A percentile compares a stretch with the other conserved stretches of the same genome.
Evolutionary conservation across 2,888 invertebrate species (phyloP).

Genomic region (Lamellibrachia satsuma): DNA sequence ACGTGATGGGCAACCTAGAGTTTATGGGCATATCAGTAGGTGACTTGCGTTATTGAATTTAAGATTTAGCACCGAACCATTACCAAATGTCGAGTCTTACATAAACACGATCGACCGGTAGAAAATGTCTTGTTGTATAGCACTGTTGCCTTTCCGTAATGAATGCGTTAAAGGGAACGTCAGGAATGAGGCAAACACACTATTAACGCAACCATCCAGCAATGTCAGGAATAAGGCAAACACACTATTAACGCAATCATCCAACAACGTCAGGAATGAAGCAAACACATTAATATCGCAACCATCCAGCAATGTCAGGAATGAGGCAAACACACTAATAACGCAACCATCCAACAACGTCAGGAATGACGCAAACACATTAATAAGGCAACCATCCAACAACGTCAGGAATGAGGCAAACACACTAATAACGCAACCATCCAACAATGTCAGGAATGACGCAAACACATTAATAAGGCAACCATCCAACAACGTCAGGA

Average conservation of each 20-base stretch:
- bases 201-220: too few species aligned
- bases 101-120: not conserved
- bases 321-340: too few species aligned
- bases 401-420: not conserved
- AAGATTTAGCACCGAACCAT: not conserved
- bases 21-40: conserved; percentile 89
- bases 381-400: not conserved
- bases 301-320: too few species aligned
- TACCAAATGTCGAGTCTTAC: not conserved
- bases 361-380: not conserved
- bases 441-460: not conserved
- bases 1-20: conserved; percentile 77
- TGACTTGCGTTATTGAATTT: conserved; percentile 43
- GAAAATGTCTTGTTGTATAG: not conserved
- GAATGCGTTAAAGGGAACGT: not conserved
- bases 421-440: not conserved
- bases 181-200: too few species aligned
- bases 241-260: too few species aligned
- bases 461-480: not conserved
- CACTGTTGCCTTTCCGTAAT: not conserved
- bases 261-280: too few species aligned
- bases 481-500: not conserved
- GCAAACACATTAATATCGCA: too few species aligned
- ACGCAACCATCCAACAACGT: not conserved
- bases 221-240: too few species aligned